Percentiles rank a stretch among this genome's conserved stretches.
phyloP scores from a whole-genome alignment of 2,113 vertebrate species.

The Nothoprocta pentlandii region DNA sequence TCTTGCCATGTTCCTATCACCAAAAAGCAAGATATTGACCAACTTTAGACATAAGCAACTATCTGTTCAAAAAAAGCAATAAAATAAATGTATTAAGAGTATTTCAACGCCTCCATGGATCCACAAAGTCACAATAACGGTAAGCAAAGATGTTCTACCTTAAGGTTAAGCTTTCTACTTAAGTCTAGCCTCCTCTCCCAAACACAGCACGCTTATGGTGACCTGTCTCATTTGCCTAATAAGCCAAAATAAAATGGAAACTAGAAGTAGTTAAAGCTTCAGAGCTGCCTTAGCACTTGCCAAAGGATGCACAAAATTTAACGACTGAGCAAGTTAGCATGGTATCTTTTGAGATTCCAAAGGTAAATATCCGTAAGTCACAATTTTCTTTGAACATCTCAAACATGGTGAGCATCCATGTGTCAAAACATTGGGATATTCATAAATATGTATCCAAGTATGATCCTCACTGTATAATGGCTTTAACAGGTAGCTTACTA shows the following conservation, averaged over 20 bases:
- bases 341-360: not conserved
- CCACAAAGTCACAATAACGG: fast-evolving
- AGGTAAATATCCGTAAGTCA: not conserved
- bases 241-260: not conserved
- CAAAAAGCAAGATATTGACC: not conserved
- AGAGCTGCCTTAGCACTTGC: not conserved
- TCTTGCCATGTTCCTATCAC: not conserved
- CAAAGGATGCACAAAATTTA: not conserved
- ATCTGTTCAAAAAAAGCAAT: not conserved
- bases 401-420: not conserved
- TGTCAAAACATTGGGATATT: not conserved
- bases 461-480: not conserved
- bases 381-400: not conserved
- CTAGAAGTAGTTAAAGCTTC: not conserved
- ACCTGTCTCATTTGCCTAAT: not conserved
- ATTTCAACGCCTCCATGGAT: fast-evolving
- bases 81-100: not conserved
- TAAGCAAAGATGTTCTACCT: not conserved
- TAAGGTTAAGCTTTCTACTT: not conserved
- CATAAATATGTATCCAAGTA: not conserved
- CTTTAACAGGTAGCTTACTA: not conserved
- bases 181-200: not conserved
- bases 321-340: fast-evolving
- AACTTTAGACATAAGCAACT: not conserved
- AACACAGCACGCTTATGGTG: not conserved